Conservation (phyloP, 1,140 invertebrate genomes). For the Anastrepha obliqua region DNA sequence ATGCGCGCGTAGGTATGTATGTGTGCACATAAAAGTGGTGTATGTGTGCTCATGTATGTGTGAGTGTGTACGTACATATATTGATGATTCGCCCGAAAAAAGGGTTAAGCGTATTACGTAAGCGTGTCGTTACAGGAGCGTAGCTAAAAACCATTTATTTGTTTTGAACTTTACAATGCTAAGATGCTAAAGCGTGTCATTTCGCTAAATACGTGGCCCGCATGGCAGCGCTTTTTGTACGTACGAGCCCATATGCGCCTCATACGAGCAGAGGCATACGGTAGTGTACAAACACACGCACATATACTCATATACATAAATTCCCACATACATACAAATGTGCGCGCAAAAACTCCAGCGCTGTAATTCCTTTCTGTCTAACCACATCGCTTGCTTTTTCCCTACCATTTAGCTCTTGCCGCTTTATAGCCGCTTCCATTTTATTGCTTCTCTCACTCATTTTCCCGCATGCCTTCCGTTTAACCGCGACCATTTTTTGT, state of each 20-base stretch:
- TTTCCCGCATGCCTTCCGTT: neutral
- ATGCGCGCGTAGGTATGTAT: too few relatives aligned
- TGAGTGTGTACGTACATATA: neutral
- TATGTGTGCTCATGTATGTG: neutral
- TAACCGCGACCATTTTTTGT: neutral
- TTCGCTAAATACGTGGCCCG: conserved; percentile 25
- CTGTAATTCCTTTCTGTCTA: neutral
- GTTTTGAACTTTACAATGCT: conserved; percentile 19
- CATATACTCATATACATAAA: neutral
- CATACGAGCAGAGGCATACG: neutral
- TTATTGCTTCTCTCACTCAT: neutral
- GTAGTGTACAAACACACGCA: neutral
- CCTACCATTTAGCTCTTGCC: neutral
- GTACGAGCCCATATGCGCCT: neutral
- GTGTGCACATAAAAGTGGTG: too few relatives aligned
- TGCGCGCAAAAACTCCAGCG: too few relatives aligned
- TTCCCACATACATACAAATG: neutral
- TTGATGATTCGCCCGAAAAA: conserved; percentile 13
- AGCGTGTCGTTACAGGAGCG: neutral
- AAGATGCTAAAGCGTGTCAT: conserved; percentile 19
- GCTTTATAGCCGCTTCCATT: conserved; percentile 15
- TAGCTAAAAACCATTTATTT: conserved; percentile 36
- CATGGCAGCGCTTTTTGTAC: neutral
- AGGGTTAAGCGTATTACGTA: conserved; percentile 24
- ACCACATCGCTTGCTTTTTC: neutral